A percentile compares a stretch with the other conserved stretches of the same genome.
Conservation (phyloP, 2,797 vertebrate genomes). For the Anguilla marmorata region DNA sequence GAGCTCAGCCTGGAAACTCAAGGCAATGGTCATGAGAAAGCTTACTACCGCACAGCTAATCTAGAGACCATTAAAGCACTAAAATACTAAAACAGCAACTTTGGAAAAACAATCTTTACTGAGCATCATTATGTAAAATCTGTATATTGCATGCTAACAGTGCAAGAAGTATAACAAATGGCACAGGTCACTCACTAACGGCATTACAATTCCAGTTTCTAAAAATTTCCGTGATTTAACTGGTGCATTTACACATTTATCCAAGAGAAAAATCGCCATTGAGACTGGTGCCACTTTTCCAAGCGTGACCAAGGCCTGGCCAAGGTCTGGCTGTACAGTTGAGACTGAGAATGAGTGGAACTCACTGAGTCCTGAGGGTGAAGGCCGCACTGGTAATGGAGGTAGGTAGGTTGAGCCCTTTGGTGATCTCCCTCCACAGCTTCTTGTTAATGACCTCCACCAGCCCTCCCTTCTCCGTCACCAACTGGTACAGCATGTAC, state of each 20-base stretch:
- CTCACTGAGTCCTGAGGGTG: constrained; percentile 96
- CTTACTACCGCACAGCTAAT: neutral
- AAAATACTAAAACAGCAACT: neutral
- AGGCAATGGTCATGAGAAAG: neutral
- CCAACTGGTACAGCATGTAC: constrained; percentile 93
- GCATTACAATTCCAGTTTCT: neutral
- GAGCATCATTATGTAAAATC: neutral
- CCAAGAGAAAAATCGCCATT: neutral
- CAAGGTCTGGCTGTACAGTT: neutral
- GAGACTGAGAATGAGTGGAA: constrained; percentile 22
- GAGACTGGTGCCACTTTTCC: neutral
- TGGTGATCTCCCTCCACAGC: constrained; percentile 97
- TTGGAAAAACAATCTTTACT: neutral
- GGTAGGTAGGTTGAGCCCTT: constrained; percentile 94
- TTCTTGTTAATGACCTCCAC: constrained; percentile 99
- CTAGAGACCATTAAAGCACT: neutral
- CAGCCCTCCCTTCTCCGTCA: constrained; percentile 95
- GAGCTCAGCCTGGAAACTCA: neutral
- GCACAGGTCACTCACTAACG: neutral
- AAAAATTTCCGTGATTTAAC: neutral
- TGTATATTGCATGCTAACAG: neutral
- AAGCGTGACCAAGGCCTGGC: neutral
- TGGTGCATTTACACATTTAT: neutral
- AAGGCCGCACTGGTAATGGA: constrained; percentile 99
- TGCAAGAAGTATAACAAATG: neutral